Evolutionary conservation across 2,113 vertebrate species (phyloP), one percentile per base, ranked within the genome.

Genomic region (Poicephalus gulielmi): DNA sequence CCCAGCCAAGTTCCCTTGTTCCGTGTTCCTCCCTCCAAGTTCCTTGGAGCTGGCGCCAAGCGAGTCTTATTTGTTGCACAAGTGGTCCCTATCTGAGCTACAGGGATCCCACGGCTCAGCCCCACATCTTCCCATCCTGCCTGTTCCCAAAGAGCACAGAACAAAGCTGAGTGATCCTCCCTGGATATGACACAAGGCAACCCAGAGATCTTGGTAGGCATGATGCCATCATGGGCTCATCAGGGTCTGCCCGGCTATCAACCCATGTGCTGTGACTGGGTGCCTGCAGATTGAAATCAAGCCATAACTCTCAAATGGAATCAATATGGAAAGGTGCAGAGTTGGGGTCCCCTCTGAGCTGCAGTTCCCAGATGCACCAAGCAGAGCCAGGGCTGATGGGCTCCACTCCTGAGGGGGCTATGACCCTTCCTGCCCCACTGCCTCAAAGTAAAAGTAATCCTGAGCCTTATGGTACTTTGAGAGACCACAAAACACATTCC

Each of bases 351-450:
- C 3, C 31, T 47, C 41, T 12, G 41, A 41, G 44, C 35, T 1
- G 0, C 53, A 8, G 33, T 7, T 55, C 50, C 47, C 25, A 1
- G 1, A 25, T 49, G 9, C 11, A 8, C 52, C 0, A 0, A 59
- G 50, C n/a, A 46, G 11, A 30, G 9, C 30, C 17, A 0, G 7
- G 3, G 9, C 27, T 18, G 62, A 17, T 2, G 27, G 13, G 25
- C n/a, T 44, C 12, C n/a, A 1, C 44, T 49, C 47, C 59, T 2
- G 13, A 6, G 13, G 41, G 59, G 18, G 5, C 43, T 70, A 2
- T 5, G 9, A 8, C 13, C 23, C 82, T 39, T 79, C 50, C 76
- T 66, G 13, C 6, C 28, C 25, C 44, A 19, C 15, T 30, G n/a
- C 52, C 73, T 19, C 14, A 6, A 35, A 64, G 25, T 0, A 37